Percentiles rank a stretch among this genome's conserved stretches.
Conservation (phyloP, 2,113 vertebrate species). For the Protobothrops flavoviridis region DNA sequence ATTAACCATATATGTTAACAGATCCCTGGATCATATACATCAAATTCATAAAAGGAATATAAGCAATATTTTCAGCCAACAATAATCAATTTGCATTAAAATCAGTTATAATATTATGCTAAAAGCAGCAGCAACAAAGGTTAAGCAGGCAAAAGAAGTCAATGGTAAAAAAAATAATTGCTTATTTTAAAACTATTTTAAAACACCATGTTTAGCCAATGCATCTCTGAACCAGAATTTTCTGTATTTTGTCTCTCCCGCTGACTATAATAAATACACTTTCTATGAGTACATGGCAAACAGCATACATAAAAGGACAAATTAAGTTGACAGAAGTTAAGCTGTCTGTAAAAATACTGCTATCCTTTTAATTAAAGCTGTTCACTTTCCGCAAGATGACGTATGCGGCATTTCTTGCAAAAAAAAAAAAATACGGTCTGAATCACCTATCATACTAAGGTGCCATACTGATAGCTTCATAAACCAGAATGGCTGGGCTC, state of each 20-base stretch:
- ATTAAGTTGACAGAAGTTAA: conserved; percentile 22
- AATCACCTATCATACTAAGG: neutral
- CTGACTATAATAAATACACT: neutral
- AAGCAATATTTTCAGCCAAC: neutral
- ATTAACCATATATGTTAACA: neutral
- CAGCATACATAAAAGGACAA: conserved; percentile 12
- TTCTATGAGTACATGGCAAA: neutral
- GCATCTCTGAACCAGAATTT: neutral
- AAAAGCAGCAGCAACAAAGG: neutral
- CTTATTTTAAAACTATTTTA: neutral
- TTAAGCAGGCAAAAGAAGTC: neutral
- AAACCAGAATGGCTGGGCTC: neutral
- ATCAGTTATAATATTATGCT: neutral
- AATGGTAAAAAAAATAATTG: neutral
- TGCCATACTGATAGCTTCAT: neutral
- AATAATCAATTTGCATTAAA: neutral
- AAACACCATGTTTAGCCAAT: neutral
- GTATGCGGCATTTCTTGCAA: neutral
- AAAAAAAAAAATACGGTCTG: neutral
- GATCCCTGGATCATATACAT: neutral
- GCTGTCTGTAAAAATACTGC: conserved; percentile 11
- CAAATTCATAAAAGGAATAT: neutral
- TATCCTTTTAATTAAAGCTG: conserved; percentile 16
- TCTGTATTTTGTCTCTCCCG: neutral
- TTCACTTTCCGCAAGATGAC: neutral